A percentile compares a stretch with the other conserved stretches of the same genome.
Evolutionary conservation across 2,888 invertebrate genomes (phyloP).

Genomic region (Acanthosepion esculentum): DNA sequence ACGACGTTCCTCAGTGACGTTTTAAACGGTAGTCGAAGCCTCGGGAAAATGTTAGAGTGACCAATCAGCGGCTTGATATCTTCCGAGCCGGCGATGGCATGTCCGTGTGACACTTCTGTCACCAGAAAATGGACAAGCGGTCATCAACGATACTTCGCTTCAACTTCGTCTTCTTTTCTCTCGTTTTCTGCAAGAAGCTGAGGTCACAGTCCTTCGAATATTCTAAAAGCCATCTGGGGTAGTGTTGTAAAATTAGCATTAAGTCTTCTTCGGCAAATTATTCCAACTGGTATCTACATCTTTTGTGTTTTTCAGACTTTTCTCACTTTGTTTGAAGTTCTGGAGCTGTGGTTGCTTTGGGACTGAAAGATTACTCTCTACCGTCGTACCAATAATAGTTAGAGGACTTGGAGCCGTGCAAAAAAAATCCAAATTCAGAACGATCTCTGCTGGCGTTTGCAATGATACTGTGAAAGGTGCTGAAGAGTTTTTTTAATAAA

Average conservation of each 20-base stretch:
- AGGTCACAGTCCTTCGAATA: not conserved
- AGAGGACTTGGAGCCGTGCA: no score
- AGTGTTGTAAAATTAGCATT: not conserved
- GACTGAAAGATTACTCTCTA: no score
- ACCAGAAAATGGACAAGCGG: not conserved
- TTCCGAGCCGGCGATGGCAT: not conserved
- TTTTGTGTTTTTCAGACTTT: no score
- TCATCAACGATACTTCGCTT: not conserved
- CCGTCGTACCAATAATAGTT: no score
- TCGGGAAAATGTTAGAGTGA: not conserved
- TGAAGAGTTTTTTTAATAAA: no score
- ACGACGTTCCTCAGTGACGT: not conserved
- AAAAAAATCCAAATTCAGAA: no score
- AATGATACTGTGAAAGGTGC: no score
- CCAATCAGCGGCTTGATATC: not conserved
- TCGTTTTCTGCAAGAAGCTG: not conserved
- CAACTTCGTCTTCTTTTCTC: not conserved
- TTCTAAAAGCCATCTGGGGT: not conserved
- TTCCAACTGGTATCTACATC: no score
- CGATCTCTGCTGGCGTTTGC: no score
- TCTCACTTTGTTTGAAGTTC: no score
- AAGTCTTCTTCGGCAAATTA: not conserved
- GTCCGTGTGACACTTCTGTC: slow-evolving; percentile 18
- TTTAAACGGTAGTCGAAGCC: not conserved
- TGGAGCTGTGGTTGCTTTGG: no score